Conservation (phyloP, 2,888 invertebrate genomes). For the Girardia tigrina region DNA sequence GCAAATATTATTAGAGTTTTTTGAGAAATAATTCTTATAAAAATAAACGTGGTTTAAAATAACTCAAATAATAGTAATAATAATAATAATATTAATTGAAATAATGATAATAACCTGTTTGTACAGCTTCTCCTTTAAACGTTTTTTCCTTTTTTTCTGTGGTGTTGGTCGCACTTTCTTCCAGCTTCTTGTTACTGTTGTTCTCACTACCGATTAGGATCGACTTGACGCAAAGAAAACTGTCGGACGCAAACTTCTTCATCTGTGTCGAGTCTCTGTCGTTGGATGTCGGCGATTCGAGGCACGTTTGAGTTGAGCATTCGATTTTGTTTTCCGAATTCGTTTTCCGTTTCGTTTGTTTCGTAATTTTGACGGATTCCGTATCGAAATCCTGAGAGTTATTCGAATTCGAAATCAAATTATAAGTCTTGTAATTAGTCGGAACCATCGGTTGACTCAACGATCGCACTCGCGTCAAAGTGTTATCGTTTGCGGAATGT, state of each 20-base stretch:
- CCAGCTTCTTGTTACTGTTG: neutral
- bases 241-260: constrained; percentile 2
- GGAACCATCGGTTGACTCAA: neutral
- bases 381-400: neutral
- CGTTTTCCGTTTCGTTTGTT: too few relatives aligned
- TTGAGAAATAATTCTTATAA: too few relatives aligned
- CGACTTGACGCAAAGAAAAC: neutral
- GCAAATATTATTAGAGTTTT: too few relatives aligned
- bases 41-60: too few relatives aligned
- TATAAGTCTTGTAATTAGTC: neutral
- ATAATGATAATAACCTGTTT: neutral
- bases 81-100: neutral
- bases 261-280: neutral
- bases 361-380: neutral
- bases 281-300: neutral
- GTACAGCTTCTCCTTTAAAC: constrained; percentile 2
- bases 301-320: neutral
- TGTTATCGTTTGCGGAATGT: neutral
- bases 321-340: neutral
- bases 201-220: neutral
- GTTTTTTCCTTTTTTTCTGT: neutral
- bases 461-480: neutral
- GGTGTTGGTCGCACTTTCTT: neutral
- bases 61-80: neutral
- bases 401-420: neutral